Conservation (phyloP, 2,113 vertebrate genomes). For the Pseudonaja textilis region DNA sequence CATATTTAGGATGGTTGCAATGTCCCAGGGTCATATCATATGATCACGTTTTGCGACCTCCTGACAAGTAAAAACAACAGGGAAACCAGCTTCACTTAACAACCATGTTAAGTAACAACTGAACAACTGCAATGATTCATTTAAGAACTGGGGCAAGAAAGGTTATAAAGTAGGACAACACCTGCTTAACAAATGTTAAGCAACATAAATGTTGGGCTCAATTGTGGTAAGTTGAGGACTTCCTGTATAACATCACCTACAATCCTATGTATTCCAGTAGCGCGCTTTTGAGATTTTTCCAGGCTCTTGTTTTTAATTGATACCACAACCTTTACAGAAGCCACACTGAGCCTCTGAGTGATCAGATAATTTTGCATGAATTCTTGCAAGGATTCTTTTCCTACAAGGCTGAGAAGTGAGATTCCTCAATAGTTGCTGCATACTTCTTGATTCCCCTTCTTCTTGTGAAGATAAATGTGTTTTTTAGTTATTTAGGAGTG, state of each 20-base stretch:
- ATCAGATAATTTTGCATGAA: neutral
- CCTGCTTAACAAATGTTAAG: neutral
- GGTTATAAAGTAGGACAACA: neutral
- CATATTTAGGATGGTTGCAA: neutral
- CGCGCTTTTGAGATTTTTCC: neutral
- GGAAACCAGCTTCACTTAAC: neutral
- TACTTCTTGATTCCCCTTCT: neutral
- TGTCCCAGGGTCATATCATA: neutral
- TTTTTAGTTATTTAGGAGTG: neutral
- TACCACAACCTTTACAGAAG: neutral
- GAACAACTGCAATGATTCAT: neutral
- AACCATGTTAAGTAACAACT: neutral
- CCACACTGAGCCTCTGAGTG: neutral
- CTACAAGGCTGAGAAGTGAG: neutral
- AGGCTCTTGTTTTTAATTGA: neutral
- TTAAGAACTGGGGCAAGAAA: neutral
- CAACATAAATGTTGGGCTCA: neutral
- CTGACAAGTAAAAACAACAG: neutral
- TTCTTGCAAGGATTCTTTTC: neutral
- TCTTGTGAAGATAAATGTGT: neutral
- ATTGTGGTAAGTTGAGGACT: too few species aligned
- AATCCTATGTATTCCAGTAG: neutral
- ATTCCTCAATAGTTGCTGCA: neutral
- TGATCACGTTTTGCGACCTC: too few species aligned
- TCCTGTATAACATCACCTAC: too few species aligned